Evolutionary conservation across 2,797 vertebrate genomes (phyloP).

Genomic region (Acanthurus leucopareius): DNA sequence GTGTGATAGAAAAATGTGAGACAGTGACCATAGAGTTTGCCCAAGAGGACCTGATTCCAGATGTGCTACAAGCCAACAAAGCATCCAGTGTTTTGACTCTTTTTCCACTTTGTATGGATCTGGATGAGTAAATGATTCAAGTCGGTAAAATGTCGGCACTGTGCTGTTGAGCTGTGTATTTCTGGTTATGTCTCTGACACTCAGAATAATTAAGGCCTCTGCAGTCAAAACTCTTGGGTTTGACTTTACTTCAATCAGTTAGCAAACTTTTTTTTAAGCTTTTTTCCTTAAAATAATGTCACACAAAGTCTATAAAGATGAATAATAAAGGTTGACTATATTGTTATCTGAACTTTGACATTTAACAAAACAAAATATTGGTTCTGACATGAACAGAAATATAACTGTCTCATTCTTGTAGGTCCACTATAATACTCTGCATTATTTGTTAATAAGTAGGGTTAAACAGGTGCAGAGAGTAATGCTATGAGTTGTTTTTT

Average conservation of each 20-base stretch:
- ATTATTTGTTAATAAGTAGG: not conserved
- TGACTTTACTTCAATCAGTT: not conserved
- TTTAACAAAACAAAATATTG: not conserved
- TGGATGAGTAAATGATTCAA: not conserved
- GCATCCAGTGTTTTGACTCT: too few relatives aligned
- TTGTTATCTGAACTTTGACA: not conserved
- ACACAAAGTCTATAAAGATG: not conserved
- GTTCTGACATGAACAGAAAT: not conserved
- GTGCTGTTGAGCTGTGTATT: not conserved
- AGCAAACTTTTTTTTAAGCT: not conserved
- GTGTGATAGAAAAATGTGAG: too few relatives aligned
- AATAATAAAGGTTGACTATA: not conserved
- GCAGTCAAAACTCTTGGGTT: not conserved
- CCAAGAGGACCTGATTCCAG: too few relatives aligned
- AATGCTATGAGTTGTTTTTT: not conserved
- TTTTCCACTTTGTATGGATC: too few relatives aligned
- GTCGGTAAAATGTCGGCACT: not conserved
- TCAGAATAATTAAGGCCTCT: not conserved
- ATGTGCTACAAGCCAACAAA: too few relatives aligned
- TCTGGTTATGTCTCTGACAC: not conserved
- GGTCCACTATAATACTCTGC: not conserved
- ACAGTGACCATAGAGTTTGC: too few relatives aligned
- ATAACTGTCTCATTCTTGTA: not conserved
- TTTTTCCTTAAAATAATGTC: not conserved
- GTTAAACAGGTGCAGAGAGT: not conserved